Percentiles rank a stretch among this genome's conserved stretches.
Evolutionary conservation across 2,113 vertebrate species (phyloP).

Genomic region (Sterrhoptilus dennistouni): DNA sequence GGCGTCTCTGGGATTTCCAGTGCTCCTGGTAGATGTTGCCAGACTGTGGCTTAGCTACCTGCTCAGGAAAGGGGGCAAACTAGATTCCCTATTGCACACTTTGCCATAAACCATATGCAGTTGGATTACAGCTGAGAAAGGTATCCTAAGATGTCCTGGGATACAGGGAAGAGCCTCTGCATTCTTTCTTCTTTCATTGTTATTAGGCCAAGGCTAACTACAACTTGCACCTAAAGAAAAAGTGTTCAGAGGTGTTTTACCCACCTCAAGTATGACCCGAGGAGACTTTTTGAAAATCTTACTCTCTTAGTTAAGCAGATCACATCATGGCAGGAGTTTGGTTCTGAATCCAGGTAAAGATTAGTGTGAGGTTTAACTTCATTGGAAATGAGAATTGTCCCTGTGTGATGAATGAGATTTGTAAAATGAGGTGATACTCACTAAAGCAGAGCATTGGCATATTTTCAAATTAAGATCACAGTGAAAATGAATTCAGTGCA

Average conservation of each 20-base stretch:
- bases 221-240: background rate
- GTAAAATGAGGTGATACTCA: constrained; percentile 6
- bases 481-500: constrained; percentile 42
- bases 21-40: background rate
- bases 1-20: background rate
- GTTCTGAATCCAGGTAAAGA: background rate
- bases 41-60: background rate
- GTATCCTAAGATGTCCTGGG: background rate
- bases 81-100: background rate
- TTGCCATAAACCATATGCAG: background rate
- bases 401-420: background rate
- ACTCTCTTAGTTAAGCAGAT: background rate
- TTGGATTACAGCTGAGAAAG: background rate
- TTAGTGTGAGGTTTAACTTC: background rate
- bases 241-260: background rate
- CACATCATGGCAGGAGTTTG: background rate
- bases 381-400: background rate
- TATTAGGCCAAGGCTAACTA: background rate
- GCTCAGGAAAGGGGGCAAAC: background rate
- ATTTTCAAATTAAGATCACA: constrained; percentile 62
- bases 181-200: background rate
- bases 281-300: background rate
- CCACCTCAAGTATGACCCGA: background rate
- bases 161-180: background rate
- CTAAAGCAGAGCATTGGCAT: background rate